Evolutionary conservation across 2,888 invertebrate genomes (phyloP), one percentile per base, ranked within the genome.

Genomic region (Hoplodrina ambigua): DNA sequence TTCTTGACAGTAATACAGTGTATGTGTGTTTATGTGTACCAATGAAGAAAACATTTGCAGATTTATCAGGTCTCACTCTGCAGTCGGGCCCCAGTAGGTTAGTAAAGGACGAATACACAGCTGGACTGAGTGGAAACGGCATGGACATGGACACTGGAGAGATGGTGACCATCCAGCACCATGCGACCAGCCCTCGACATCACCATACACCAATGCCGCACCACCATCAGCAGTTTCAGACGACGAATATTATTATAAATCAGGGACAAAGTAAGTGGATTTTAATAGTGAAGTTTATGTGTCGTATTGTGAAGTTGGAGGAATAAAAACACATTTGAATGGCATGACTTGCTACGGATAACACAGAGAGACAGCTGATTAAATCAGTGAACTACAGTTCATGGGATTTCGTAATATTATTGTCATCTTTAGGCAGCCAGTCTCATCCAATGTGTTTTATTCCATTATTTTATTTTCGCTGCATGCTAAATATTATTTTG

Each of bases 91-190:
- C 98, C 8, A 98, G 98, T 88, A 97, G 98, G 83, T 96, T 98
- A 83, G 98, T 99, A 46, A 99, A 99, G 94, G 99, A 99, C 96
- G 99, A 99, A 91, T 99, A 99, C 92, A 97, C 98, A 59, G 98
- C 98, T 30, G 98, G 98, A 4, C 96, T 97, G 57, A 96, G 96
- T 84, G 96, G 97, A 0, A 94, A 94, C 25, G 94, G 96, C 13
- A 94, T 97, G 97, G 92, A 96, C 82, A 95, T 97, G 96, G 95
- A 94, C 67, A 93, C 94, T 11, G 95, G 93, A 3, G 95, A 96
- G 86, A 88, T 94, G 92, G 92, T 95, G 81, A 93, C 95, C 85
- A 96, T 96, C 30, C 96, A 96, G 82, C 96, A 96, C 81, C 96
- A 96, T 72, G 95, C 95, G 17, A 93, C 96, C 17, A 96, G 96